These are phyloP conservation scores for Drosophila prosaltans DNA, from an alignment of 1,140 invertebrate genomes.

Conservation along the genomic window DNA sequence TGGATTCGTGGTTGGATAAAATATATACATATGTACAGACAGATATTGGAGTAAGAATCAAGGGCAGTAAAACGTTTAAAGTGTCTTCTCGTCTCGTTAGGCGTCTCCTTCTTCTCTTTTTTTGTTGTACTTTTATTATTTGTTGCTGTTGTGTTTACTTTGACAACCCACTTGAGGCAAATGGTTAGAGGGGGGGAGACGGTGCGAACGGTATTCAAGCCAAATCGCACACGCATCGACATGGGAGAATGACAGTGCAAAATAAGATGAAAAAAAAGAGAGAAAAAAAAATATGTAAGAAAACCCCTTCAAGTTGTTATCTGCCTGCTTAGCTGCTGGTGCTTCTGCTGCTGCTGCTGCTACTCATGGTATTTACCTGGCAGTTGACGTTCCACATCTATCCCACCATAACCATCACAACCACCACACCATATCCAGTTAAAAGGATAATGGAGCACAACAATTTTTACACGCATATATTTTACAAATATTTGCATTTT, in stretches of 20 bases:
- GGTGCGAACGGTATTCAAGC: conserved; percentile 20
- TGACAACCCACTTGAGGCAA: conserved; percentile 74
- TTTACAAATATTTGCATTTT: conserved; percentile 82
- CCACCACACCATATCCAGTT: conserved; percentile 69
- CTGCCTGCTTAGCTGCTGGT: conserved; percentile 71
- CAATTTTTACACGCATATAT: conserved; percentile 81
- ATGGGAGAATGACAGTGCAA: conserved; percentile 4
- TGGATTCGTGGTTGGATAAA: conserved; percentile 11
- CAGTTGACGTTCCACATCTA: conserved; percentile 24
- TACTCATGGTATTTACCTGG: conserved; percentile 66
- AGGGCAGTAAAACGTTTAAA: conserved; percentile 63
- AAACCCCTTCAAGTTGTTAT: conserved; percentile 63
- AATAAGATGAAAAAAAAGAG: no score
- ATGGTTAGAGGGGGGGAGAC: conserved; percentile 29
- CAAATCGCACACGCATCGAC: conserved; percentile 60
- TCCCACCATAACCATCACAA: conserved; percentile 23
- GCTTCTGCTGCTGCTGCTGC: conserved; percentile 15
- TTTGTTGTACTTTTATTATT: conserved; percentile 68
- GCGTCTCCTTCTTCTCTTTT: conserved; percentile 20
- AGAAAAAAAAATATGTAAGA: neutral
- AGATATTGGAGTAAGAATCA: neutral
- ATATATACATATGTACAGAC: neutral
- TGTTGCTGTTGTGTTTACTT: conserved; percentile 62
- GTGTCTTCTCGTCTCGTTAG: conserved; percentile 50
- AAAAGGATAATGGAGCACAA: conserved; percentile 81